Base-by-base conservation (phyloP, 2,888 invertebrate genomes). In the Melanotus villosus region DNA sequence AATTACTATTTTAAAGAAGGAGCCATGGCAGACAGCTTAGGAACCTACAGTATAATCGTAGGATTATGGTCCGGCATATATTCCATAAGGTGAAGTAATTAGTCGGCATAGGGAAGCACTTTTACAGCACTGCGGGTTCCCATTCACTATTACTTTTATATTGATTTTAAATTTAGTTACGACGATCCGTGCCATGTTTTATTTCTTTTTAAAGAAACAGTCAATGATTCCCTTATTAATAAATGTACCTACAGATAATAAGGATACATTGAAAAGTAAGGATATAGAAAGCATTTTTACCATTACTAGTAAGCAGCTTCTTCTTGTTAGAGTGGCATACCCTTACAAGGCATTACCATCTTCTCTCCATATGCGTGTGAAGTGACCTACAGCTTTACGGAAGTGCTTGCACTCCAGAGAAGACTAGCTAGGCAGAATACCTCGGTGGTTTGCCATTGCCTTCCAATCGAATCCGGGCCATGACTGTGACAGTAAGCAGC, bases 61-160 rank as follows among this genome's bases (percentile, higher is more conserved):
- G 93, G 92, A 6, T 86, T 92, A 9, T 92, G 92, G 92, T 90
- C 91, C 0, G 90, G 91, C 72, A 89, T 91, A 79, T 92, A 92
- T 82, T 92, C 92, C 0, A 83, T 92, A n/a, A 65, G 93, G 93
- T 75, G 92, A 92, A 80, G 91, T 91, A 65, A 85, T 91, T 19
- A 89, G 89, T 0, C 92, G 88, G 90, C 18, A 78, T 91, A 14
- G 92, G 92, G 91, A 92, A 1, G 85, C 89, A 0, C 81, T 92
- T 0, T 85, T 91, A 2, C 86, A 92, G 74, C 84, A 87, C 65
- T 91, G 89, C 81, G 90, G 90, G 1, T 92, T 92, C 80, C 89
- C 91, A 0, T 83, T 90, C n/a, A 89, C 90, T 50, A 88, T 90
- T 9, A 90, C 91, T 0, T 85, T 89, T 0, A 90, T 91, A 82